Conservation (phyloP, 2,113 vertebrate genomes). For the Megaceryle maxima region DNA sequence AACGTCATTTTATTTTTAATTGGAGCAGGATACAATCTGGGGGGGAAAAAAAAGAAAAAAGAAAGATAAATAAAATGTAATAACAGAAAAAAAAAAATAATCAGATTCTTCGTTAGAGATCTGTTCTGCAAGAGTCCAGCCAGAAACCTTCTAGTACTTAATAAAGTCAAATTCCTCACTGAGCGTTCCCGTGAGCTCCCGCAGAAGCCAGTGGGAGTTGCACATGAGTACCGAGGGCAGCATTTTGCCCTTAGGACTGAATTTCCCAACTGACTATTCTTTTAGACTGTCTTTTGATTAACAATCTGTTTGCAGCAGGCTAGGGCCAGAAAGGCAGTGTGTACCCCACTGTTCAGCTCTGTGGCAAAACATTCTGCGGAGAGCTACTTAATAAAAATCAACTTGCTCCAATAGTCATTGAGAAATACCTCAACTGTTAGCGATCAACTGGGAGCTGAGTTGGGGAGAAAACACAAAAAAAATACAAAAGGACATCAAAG, state of each 20-base stretch:
- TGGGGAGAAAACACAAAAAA: not conserved
- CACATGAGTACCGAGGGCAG: not conserved
- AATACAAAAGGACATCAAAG: conserved; percentile 70
- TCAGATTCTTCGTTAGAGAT: not conserved
- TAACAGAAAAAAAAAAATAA: not conserved
- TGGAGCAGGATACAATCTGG: not conserved
- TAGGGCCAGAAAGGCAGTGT: conserved; percentile 18
- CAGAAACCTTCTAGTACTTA: conserved; percentile 22
- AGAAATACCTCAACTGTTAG: conserved; percentile 75
- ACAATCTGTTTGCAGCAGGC: conserved; percentile 63
- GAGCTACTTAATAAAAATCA: conserved; percentile 70
- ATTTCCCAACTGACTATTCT: conserved; percentile 61
- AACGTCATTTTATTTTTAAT: conserved; percentile 44
- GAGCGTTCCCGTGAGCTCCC: not conserved
- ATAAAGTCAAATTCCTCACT: conserved; percentile 28
- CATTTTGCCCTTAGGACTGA: conserved; percentile 59
- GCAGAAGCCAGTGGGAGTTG: conserved; percentile 30
- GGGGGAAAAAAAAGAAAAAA: accelerated
- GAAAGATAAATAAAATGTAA: not conserved
- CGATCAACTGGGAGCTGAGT: conserved; percentile 65
- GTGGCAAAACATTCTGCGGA: conserved; percentile 46
- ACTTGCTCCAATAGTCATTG: conserved; percentile 59
- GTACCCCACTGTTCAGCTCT: conserved; percentile 40
- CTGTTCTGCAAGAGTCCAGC: not conserved
- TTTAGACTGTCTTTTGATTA: conserved; percentile 69